These are phyloP conservation scores for Musca vetustissima DNA, from an alignment of 1,140 invertebrate species.

Conservation along the genomic window DNA sequence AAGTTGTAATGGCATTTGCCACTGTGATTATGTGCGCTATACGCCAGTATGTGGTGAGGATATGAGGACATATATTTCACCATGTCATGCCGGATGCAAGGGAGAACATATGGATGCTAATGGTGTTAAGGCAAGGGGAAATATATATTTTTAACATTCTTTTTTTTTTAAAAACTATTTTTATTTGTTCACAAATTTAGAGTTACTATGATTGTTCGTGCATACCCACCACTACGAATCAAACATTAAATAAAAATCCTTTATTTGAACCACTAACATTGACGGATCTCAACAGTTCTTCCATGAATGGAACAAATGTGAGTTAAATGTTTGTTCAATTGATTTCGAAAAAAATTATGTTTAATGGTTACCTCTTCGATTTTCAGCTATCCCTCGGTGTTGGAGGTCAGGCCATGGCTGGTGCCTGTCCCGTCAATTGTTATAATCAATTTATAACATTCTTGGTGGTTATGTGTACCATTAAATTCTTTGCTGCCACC, in stretches of 20 bases:
- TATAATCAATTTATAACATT: constrained; percentile 66
- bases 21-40: constrained; percentile 68
- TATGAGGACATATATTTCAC: constrained; percentile 66
- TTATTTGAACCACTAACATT: not conserved
- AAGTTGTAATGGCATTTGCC: constrained; percentile 63
- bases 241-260: not conserved
- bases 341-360: too few species aligned
- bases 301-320: not conserved
- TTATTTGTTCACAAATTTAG: not conserved
- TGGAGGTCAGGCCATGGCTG: constrained; percentile 58
- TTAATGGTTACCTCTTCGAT: not conserved
- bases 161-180: not conserved
- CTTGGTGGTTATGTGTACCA: constrained; percentile 64
- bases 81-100: constrained; percentile 71
- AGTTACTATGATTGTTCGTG: constrained; percentile 15
- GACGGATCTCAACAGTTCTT: not conserved
- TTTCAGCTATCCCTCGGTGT: not conserved
- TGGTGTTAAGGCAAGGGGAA: constrained; percentile 44
- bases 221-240: not conserved
- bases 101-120: constrained; percentile 37
- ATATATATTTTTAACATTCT: too few species aligned
- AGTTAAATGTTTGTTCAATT: not conserved
- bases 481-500: constrained; percentile 68
- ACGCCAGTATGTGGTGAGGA: constrained; percentile 67
- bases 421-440: constrained; percentile 68